These are phyloP conservation scores for Petrosia ficiformis DNA, from an alignment of 37 sponge, comb jelly and placozoan species.

Conservation along the genomic window DNA sequence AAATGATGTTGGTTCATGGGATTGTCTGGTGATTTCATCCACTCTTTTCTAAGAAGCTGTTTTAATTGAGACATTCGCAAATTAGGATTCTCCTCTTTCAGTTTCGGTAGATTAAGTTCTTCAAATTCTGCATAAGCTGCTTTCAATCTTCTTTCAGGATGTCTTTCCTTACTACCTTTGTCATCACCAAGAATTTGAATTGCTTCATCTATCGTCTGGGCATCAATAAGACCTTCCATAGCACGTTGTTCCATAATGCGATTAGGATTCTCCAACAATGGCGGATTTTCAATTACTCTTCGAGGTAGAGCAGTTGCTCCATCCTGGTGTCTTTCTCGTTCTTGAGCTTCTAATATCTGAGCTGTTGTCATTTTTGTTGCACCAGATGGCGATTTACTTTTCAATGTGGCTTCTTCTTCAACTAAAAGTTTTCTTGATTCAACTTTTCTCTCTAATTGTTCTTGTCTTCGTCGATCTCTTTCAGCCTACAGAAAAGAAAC, in stretches of 20 bases:
- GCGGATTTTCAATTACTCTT: slow-evolving; percentile 39
- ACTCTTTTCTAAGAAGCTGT: slow-evolving; percentile 91
- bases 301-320: slow-evolving; percentile 27
- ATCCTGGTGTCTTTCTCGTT: slow-evolving; percentile 1
- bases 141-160: slow-evolving; percentile 79
- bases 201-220: slow-evolving; percentile 88
- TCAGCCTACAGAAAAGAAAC: slow-evolving; percentile 61
- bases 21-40: slow-evolving; percentile 97
- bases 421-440: slow-evolving; percentile 51
- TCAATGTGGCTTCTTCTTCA: slow-evolving; percentile 70
- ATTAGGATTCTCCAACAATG: slow-evolving; percentile 86
- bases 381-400: slow-evolving; percentile 34
- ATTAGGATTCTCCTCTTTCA: slow-evolving; percentile 84
- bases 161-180: slow-evolving; percentile 35
- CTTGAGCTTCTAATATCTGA: slow-evolving; percentile 51
- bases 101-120: slow-evolving; percentile 69
- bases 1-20: slow-evolving; percentile 79
- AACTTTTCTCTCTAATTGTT: slow-evolving; percentile 68
- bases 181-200: slow-evolving; percentile 61
- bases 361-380: slow-evolving; percentile 72
- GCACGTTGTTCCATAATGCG: slow-evolving; percentile 46
- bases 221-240: slow-evolving; percentile 60
- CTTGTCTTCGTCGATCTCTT: slow-evolving; percentile 68
- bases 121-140: slow-evolving; percentile 92
- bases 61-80: slow-evolving; percentile 88